These are phyloP conservation scores for Echinometra lucunter DNA, from an alignment of 53 echinoderm and acorn worm genomes.

Conservation along the genomic window DNA sequence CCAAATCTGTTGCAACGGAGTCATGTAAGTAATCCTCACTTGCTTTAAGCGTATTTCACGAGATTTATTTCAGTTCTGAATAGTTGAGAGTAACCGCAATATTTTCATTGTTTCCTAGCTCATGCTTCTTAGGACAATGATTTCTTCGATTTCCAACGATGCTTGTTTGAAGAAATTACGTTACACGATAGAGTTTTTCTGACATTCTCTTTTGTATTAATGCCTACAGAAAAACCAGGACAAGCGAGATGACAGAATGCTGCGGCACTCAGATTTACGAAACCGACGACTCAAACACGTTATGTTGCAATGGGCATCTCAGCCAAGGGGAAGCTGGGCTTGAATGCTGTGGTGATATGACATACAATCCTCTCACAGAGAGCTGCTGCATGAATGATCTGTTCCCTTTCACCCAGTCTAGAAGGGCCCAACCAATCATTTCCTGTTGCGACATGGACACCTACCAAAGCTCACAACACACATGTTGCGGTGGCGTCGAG, in stretches of 20 bases:
- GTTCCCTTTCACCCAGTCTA: slow-evolving; percentile 50
- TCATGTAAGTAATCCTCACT: slow-evolving; percentile 69
- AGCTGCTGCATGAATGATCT: slow-evolving; percentile 71
- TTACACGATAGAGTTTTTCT: no score
- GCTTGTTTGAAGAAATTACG: not conserved
- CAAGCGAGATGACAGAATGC: slow-evolving; percentile 14
- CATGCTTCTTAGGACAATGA: not conserved
- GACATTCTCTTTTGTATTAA: not conserved
- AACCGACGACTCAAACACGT: not conserved
- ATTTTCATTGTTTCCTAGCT: not conserved
- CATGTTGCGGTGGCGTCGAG: slow-evolving; percentile 81
- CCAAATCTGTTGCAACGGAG: slow-evolving; percentile 78
- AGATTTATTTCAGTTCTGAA: not conserved
- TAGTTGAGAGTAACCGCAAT: not conserved
- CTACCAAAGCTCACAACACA: slow-evolving; percentile 68
- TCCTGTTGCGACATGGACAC: slow-evolving; percentile 69
- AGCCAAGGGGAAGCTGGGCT: slow-evolving; percentile 38
- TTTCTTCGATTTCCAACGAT: not conserved
- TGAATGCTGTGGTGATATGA: slow-evolving; percentile 76
- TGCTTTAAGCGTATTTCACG: not conserved
- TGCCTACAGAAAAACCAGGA: slow-evolving; percentile 21
- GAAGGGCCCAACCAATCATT: not conserved
- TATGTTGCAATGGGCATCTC: slow-evolving; percentile 67
- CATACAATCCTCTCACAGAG: slow-evolving; percentile 63
- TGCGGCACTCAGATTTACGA: slow-evolving; percentile 52